Percentiles rank a stretch among this genome's conserved stretches.
Evolutionary conservation across 2,113 vertebrate genomes (phyloP).

Genomic region (Podarcis cretensis): DNA sequence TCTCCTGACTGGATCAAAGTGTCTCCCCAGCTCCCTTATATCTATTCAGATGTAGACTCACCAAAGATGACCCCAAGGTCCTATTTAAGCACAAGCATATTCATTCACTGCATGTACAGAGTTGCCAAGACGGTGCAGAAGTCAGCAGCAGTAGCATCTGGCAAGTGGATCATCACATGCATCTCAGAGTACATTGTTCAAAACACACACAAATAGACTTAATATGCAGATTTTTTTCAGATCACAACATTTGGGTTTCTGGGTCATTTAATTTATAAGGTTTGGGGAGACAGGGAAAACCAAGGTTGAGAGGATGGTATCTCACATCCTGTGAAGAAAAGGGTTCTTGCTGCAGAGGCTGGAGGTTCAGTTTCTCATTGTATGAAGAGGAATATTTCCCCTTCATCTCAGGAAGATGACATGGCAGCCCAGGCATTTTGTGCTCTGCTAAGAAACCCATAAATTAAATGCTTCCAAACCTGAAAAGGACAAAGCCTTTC

Average conservation of each 20-base stretch:
- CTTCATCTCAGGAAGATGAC: background rate
- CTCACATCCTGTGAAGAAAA: too few relatives aligned
- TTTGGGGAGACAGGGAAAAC: background rate
- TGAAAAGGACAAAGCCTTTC: slow-evolving; percentile 38
- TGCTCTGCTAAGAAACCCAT: background rate
- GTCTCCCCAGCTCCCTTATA: background rate
- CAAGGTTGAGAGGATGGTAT: background rate
- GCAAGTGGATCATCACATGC: background rate
- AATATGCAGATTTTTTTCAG: background rate
- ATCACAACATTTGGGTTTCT: background rate
- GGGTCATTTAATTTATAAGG: background rate
- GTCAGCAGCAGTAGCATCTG: background rate
- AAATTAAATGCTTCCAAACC: background rate
- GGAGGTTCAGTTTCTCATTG: accelerated
- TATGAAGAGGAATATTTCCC: accelerated
- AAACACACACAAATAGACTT: background rate
- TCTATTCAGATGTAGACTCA: background rate
- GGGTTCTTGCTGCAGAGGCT: background rate
- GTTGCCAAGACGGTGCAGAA: background rate
- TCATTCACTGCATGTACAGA: background rate
- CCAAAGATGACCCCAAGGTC: background rate
- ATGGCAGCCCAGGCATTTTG: background rate
- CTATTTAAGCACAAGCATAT: background rate
- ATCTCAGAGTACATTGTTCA: background rate
- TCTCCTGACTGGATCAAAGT: background rate